These are phyloP conservation scores for Dryocosmus kuriphilus DNA, from an alignment of 2,888 invertebrate genomes.

Conservation along the genomic window DNA sequence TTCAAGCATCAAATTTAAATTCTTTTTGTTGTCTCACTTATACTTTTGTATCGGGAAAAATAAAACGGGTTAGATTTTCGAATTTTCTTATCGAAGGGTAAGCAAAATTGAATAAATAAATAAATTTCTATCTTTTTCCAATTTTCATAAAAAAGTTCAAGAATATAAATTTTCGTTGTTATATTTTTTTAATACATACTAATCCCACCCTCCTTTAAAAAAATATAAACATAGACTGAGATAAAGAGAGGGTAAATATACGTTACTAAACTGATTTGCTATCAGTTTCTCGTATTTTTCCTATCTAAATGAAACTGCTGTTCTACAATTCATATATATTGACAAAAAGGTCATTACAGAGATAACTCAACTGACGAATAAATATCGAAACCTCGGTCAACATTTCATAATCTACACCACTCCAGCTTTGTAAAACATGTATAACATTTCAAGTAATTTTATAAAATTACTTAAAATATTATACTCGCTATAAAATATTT, in stretches of 20 bases:
- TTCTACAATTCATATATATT: background rate
- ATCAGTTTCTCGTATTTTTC: background rate
- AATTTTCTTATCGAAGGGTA: no score
- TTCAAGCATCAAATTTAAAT: background rate
- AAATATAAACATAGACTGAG: background rate
- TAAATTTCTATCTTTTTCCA: no score
- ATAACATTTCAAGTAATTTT: background rate
- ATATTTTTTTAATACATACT: background rate
- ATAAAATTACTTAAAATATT: background rate
- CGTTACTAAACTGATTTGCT: background rate
- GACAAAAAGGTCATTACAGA: slow-evolving; percentile 10
- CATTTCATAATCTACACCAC: background rate
- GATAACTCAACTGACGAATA: background rate
- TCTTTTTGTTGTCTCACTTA: background rate
- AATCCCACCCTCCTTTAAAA: background rate
- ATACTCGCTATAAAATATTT: background rate
- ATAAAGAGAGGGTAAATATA: background rate
- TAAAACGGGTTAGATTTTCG: no score
- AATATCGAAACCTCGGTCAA: background rate
- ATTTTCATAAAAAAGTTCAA: no score
- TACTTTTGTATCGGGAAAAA: no score
- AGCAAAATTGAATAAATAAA: no score
- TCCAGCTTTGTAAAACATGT: no score
- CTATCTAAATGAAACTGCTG: background rate
- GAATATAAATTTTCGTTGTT: no score